phyloP scores from a whole-genome alignment of 2,888 invertebrate species.

The Dasypogon diadema region DNA sequence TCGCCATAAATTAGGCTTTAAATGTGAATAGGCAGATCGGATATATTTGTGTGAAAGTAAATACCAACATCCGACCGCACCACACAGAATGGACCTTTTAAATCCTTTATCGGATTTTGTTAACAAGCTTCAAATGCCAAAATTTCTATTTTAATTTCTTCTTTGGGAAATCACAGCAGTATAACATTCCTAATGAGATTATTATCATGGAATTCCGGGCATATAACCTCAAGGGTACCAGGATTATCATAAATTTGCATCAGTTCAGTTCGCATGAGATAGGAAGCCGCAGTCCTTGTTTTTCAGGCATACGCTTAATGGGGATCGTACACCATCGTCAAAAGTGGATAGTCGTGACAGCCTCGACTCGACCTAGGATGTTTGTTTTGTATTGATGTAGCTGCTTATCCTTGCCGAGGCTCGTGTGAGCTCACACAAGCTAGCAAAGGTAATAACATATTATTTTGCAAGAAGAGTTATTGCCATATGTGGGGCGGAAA shows the following conservation, averaged over 20 bases:
- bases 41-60: not conserved
- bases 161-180: slow-evolving; percentile 24
- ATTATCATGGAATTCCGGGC: slow-evolving; percentile 33
- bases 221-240: slow-evolving; percentile 14
- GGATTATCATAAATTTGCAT: slow-evolving; percentile 42
- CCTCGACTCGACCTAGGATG: slow-evolving; percentile 13
- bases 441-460: too few species aligned
- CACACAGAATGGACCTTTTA: not conserved
- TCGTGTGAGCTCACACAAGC: not conserved
- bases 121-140: slow-evolving; percentile 18
- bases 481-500: too few species aligned
- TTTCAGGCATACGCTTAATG: not conserved
- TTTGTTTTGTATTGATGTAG: slow-evolving; percentile 28
- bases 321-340: not conserved
- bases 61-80: not conserved
- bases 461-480: too few species aligned
- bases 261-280: not conserved
- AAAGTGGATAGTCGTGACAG: not conserved
- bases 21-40: not conserved
- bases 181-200: slow-evolving; percentile 33
- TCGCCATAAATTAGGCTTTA: not conserved
- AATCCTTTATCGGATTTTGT: slow-evolving; percentile 38
- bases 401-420: not conserved
- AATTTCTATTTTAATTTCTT: slow-evolving; percentile 35
- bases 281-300: not conserved